Conservation (phyloP, 2,797 vertebrate genomes). For the Heteromormyrus szaboi region DNA sequence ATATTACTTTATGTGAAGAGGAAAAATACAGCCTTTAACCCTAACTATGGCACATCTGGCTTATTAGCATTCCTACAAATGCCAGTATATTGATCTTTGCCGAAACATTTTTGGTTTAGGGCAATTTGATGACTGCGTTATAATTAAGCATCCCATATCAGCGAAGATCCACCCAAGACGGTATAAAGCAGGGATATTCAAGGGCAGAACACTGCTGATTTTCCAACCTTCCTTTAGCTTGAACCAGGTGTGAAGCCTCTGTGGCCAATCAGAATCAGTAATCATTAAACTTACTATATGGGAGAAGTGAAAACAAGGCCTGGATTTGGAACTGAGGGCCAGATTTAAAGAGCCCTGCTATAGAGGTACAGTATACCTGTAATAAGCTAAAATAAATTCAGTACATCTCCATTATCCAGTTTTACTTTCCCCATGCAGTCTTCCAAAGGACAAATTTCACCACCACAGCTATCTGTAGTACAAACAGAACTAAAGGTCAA, state of each 20-base stretch:
- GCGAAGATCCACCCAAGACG: background rate
- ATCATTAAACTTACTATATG: background rate
- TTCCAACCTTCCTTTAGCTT: background rate
- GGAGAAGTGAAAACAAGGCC: background rate
- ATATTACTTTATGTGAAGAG: background rate
- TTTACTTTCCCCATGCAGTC: background rate
- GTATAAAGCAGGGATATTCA: background rate
- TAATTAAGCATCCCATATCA: background rate
- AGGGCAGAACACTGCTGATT: background rate
- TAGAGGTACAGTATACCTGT: background rate
- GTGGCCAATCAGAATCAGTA: background rate
- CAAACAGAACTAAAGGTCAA: background rate
- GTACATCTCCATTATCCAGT: background rate
- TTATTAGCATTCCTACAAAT: background rate
- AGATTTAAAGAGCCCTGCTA: background rate
- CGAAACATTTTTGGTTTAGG: background rate
- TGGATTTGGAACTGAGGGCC: background rate
- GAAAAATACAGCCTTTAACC: background rate
- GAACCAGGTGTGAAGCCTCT: background rate
- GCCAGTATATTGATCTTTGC: background rate
- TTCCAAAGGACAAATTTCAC: background rate
- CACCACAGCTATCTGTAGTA: background rate
- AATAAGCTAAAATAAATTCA: background rate
- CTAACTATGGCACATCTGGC: background rate
- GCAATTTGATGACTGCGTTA: background rate